Base-by-base conservation (phyloP, 2,113 vertebrate species). In the Eclectus roratus region DNA sequence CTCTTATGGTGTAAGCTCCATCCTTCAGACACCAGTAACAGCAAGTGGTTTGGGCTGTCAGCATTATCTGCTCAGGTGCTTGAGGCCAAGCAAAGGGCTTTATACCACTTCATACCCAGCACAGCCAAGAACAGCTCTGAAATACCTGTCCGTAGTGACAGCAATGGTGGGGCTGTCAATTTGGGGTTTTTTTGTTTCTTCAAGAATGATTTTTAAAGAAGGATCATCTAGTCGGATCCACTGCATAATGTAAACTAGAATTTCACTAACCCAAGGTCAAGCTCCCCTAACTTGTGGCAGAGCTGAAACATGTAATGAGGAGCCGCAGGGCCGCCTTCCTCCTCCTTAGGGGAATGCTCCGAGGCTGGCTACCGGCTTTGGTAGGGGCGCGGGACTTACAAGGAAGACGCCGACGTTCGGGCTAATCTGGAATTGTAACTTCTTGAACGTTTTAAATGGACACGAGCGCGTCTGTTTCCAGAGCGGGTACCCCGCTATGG, bases 1-100 rank as follows among this genome's bases (percentile, higher is more conserved):
- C 8, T 80, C 13, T 17, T 23, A 7, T 0, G 29, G 66, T 6
- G 47, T 1, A 3, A 72, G 1, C 13, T 33, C 25, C 27, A 12
- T 78, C 58, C 83, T 41, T 18, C 64, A 5, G 14, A 2, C 50
- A 0, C 29, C 2, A 71, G 10, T 21, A 1, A 18, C 43, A n/a
- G 15, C 23, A 7, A 13, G 64, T 0, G 18, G 25, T 25, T 16
- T 12, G 77, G 60, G 50, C 50, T 3, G 58, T 14, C 58, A 16
- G 61, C 37, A 1, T 8, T 16, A 6, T 1, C n/a, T 8, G 46
- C 46, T n/a, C n/a, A 6, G 41, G 20, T 4, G 6, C 46, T 0
- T 4, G 85, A 46, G 52, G 50, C 39, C 24, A 9, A 58, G 25
- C 65, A 5, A 25, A 4, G 63, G 56, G 49, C 12, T 1, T 35